Percentiles rank a stretch among this genome's conserved stretches.
Evolutionary conservation across 2,888 invertebrate genomes (phyloP).

Genomic region (Idaea aversata): DNA sequence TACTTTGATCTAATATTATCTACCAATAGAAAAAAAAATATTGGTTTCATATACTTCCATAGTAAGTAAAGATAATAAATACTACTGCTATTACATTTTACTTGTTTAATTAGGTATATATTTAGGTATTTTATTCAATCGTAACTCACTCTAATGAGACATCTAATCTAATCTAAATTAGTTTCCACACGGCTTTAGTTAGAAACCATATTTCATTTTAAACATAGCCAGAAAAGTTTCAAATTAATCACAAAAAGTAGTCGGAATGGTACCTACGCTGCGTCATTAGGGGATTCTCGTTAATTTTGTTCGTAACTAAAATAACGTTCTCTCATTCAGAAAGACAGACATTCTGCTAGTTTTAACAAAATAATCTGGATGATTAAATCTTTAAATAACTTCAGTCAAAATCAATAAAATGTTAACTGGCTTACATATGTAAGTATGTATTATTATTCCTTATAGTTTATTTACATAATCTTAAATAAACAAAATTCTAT

Average conservation of each 20-base stretch:
- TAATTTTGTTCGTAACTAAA: neutral
- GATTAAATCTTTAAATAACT: neutral
- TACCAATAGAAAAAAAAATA: neutral
- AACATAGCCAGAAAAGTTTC: neutral
- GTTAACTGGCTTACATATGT: neutral
- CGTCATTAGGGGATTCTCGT: slow-evolving; percentile 1
- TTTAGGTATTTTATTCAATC: no score
- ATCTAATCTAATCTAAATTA: neutral
- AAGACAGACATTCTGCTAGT: neutral
- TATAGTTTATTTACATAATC: neutral
- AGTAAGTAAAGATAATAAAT: no score
- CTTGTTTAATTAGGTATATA: no score
- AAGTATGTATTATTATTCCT: neutral
- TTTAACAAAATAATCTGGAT: neutral
- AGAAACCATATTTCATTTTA: neutral
- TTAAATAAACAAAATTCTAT: neutral
- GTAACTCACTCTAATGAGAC: neutral
- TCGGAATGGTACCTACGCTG: neutral
- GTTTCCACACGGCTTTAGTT: neutral
- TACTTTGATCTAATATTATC: neutral
- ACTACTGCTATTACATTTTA: no score
- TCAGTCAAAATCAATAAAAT: neutral
- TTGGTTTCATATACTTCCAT: neutral
- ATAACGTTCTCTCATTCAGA: neutral
- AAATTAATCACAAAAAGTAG: neutral